Conservation (phyloP, 2,888 invertebrate species). For the Phyllotreta striolata region DNA sequence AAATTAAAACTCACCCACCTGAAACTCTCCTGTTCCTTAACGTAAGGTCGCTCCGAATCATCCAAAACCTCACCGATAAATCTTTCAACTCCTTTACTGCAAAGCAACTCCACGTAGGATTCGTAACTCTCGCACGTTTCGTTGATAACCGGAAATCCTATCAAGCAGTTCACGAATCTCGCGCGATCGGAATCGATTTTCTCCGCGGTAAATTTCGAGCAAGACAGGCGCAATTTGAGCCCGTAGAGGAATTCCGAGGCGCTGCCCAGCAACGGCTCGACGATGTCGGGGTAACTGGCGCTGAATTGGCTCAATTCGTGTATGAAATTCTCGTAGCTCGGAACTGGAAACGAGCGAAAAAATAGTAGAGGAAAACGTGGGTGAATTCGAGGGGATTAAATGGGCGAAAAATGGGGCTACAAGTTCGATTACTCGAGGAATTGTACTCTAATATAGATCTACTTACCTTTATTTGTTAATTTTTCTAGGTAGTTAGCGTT, state of each 20-base stretch:
- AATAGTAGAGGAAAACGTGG: no score
- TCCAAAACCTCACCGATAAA: slow-evolving; percentile 47
- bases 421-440: no score
- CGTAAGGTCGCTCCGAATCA: slow-evolving; percentile 40
- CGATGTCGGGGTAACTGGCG: slow-evolving; percentile 80
- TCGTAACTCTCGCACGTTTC: slow-evolving; percentile 53
- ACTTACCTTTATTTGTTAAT: slow-evolving; percentile 25
- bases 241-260: slow-evolving; percentile 74
- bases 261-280: slow-evolving; percentile 74
- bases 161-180: slow-evolving; percentile 49
- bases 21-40: slow-evolving; percentile 60
- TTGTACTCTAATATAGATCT: no score
- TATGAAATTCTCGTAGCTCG: slow-evolving; percentile 50
- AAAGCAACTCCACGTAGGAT: slow-evolving; percentile 63
- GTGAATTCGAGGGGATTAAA: no score
- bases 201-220: slow-evolving; percentile 54
- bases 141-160: slow-evolving; percentile 64
- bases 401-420: no score
- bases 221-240: slow-evolving; percentile 65
- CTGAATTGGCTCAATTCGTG: slow-evolving; percentile 67
- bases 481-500: slow-evolving; percentile 34
- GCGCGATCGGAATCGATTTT: background rate
- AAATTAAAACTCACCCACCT: slow-evolving; percentile 58
- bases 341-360: slow-evolving; percentile 24
- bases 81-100: slow-evolving; percentile 46